phyloP scores from a whole-genome alignment of 2,113 vertebrate genomes.

The Pagrus major region DNA sequence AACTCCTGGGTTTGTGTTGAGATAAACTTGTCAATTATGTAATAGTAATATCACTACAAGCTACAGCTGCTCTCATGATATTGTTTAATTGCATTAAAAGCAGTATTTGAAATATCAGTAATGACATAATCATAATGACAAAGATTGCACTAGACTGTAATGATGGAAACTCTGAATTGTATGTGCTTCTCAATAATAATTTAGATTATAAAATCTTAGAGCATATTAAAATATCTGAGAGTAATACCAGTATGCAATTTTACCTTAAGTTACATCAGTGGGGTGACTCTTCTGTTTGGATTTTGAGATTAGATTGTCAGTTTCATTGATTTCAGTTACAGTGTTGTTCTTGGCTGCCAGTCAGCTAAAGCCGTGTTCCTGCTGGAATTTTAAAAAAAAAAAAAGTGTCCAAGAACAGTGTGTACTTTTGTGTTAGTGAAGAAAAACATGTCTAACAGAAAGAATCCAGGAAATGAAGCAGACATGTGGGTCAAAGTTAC shows the following conservation, averaged over 20 bases:
- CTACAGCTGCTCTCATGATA: neutral
- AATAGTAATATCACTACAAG: too few relatives aligned
- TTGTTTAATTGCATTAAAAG: neutral
- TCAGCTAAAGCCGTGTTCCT: constrained; percentile 11
- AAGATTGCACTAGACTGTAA: neutral
- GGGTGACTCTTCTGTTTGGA: neutral
- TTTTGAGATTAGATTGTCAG: neutral
- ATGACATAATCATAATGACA: too few relatives aligned
- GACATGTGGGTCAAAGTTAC: constrained; percentile 25
- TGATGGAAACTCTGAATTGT: neutral
- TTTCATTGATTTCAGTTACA: neutral
- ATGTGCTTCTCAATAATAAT: neutral
- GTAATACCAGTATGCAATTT: neutral
- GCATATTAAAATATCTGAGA: neutral
- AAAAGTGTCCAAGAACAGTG: constrained; percentile 19
- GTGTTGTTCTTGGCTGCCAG: constrained; percentile 8
- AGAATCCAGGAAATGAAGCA: constrained; percentile 45
- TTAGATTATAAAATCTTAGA: neutral
- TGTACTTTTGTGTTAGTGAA: constrained; percentile 8
- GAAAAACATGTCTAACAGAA: neutral
- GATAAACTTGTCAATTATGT: neutral
- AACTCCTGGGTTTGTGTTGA: neutral
- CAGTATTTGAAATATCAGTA: neutral
- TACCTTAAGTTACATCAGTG: neutral
- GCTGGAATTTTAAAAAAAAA: constrained; percentile 9